phyloP scores from a whole-genome alignment of 2,888 invertebrate species.

The Synanthedon tipuliformis region DNA sequence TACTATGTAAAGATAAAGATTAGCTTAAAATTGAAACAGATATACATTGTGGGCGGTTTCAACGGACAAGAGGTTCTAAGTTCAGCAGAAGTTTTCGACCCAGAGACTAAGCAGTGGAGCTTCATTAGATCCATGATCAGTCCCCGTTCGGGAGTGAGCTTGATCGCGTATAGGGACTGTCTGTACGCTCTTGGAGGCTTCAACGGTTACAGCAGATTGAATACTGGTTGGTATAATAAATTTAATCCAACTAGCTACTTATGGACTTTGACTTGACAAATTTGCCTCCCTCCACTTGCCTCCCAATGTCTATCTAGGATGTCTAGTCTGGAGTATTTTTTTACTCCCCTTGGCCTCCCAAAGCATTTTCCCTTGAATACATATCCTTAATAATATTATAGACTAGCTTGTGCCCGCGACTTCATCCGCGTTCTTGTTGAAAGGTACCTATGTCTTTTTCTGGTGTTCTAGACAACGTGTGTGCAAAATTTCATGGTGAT shows the following conservation, averaged over 20 bases:
- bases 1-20: no score
- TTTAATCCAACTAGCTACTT: not conserved
- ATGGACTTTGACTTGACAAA: not conserved
- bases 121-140: conserved; percentile 76
- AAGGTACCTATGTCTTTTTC: no score
- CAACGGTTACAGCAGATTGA: conserved; percentile 78
- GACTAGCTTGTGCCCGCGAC: no score
- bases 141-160: conserved; percentile 81
- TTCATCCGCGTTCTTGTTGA: no score
- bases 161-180: conserved; percentile 74
- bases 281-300: no score
- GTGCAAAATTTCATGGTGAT: no score
- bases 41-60: conserved; percentile 85
- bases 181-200: conserved; percentile 86
- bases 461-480: no score
- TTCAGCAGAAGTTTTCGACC: conserved; percentile 81
- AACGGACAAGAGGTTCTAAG: conserved; percentile 81
- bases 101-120: conserved; percentile 78
- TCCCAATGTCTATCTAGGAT: no score
- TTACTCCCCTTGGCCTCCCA: no score
- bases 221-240: conserved; percentile 65
- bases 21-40: conserved; percentile 28
- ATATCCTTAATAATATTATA: no score
- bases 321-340: no score
- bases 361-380: no score